phyloP scores from a whole-genome alignment of 2,113 vertebrate genomes.

The Tichodroma muraria region DNA sequence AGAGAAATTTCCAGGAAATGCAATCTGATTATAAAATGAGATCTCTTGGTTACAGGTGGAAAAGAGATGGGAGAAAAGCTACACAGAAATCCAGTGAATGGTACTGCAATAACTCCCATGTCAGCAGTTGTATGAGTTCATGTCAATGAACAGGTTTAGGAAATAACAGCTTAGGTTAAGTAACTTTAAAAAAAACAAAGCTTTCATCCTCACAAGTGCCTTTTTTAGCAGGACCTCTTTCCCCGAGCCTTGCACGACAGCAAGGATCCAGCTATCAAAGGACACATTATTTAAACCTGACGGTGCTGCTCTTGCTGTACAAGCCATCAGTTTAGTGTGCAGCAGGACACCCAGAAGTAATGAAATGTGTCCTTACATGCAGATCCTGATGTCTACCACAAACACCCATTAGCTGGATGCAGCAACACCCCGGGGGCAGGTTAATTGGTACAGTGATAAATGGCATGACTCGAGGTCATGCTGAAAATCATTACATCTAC shows the following conservation, averaged over 20 bases:
- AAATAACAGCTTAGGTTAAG: neutral
- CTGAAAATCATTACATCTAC: neutral
- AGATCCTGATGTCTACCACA: neutral
- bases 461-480: neutral
- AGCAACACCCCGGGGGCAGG: neutral
- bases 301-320: neutral
- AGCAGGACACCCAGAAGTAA: neutral
- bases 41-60: neutral
- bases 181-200: neutral
- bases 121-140: neutral
- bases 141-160: neutral
- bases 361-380: neutral
- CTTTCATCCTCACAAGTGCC: neutral
- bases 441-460: neutral
- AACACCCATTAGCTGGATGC: neutral
- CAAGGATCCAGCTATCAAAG: neutral
- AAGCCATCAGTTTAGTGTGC: neutral
- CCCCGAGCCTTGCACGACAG: neutral
- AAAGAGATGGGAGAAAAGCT: neutral
- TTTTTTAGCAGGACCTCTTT: neutral
- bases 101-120: neutral
- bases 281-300: neutral
- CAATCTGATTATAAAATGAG: neutral
- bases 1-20: neutral
- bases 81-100: neutral